Evolutionary conservation across 2,888 invertebrate genomes (phyloP).

Genomic region (Scaptomyza caliginosa): DNA sequence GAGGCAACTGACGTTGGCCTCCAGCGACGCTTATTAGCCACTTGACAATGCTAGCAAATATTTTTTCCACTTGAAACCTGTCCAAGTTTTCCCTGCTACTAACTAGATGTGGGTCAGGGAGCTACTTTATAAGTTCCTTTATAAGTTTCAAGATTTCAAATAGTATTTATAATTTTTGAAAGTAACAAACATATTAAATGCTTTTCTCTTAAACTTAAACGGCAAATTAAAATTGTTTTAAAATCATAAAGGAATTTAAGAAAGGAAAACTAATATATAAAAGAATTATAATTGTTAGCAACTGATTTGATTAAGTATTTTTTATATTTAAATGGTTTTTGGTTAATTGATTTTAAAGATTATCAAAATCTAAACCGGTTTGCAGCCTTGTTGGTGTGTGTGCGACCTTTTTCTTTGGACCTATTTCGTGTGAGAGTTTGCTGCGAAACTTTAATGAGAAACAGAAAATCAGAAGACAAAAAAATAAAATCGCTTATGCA

Average conservation of each 20-base stretch:
- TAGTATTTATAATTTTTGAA: too few species aligned
- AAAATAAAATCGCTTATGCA: slow-evolving; percentile 24
- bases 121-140: not conserved
- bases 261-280: too few species aligned
- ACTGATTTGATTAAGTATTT: not conserved
- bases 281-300: not conserved
- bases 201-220: too few species aligned
- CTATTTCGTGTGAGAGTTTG: slow-evolving; percentile 19
- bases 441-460: slow-evolving; percentile 32
- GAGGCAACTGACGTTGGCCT: slow-evolving; percentile 22
- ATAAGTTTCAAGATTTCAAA: too few species aligned
- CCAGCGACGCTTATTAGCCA: slow-evolving; percentile 21
- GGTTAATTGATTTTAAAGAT: not conserved
- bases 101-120: not conserved
- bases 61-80: slow-evolving; percentile 9
- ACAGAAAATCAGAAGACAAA: too few species aligned
- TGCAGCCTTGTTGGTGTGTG: slow-evolving; percentile 29
- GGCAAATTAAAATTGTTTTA: too few species aligned
- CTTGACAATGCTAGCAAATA: slow-evolving; percentile 8
- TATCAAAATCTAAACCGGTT: slow-evolving; percentile 31
- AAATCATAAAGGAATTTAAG: not conserved
- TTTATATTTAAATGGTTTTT: not conserved
- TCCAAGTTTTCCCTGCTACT: not conserved
- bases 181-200: too few species aligned
- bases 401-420: slow-evolving; percentile 14